Base-by-base conservation (phyloP, 2,888 invertebrate species). In the Sphaerophoria taeniata region DNA sequence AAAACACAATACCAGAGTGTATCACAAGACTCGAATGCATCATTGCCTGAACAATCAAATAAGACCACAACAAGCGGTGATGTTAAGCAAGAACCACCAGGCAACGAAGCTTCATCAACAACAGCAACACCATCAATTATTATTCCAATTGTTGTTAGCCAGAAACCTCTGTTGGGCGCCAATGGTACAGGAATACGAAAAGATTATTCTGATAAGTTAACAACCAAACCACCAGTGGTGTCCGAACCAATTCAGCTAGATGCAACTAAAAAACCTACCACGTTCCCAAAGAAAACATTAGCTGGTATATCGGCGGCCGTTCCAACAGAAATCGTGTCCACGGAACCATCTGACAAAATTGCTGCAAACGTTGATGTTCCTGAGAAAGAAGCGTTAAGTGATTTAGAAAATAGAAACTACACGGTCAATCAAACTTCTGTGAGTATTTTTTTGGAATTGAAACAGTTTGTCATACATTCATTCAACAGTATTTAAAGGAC, bases 141-240 rank as follows among this genome's bases (percentile, higher is more conserved):
- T 53, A 88, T 91, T 24, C 86, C 89, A 16, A 89, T 89, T 63
- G 88, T 87, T 47, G 87, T 88, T 5, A 89, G 80, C 16, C 88
- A 88, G 24, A 87, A 69, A 31, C 88, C 81, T 14, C 70, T 90
- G 16, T 82, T 92, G 39, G 92, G 92, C 33, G 90, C 89, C 4
- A 92, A 92, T 77, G 92, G 92, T 4, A 90, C 92, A 1, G 92
- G 92, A 0, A 91, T 92, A 86, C 89, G 90, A 12, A 91, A 91
- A 83, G 89, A 90, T 55, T 79, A 80, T 77, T 31, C 82, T 73
- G 75, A 87, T 74, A 79, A 63, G 58, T 81, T 71, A 11, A 84
- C 79, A 73, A 72, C 85, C 24, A 87, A 88, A 33, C 67, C 87
- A 51, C 85, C 89, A n/a, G 61, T 89, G 51, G 88, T 89, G 2